These are phyloP conservation scores for Neotoxoptera formosana DNA, from an alignment of 1,140 invertebrate species.

Conservation along the genomic window DNA sequence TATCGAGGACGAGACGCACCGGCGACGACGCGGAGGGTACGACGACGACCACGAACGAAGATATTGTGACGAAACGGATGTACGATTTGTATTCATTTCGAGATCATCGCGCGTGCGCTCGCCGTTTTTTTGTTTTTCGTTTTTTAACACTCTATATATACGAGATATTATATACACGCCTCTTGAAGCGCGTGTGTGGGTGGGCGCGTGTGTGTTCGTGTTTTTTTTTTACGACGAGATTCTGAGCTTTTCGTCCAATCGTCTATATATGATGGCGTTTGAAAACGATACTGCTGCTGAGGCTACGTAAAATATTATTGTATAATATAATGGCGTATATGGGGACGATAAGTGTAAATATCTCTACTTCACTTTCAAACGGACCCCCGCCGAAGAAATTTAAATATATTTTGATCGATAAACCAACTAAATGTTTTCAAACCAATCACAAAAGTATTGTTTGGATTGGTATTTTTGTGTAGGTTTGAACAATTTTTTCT, in stretches of 20 bases:
- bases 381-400: neutral
- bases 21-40: neutral
- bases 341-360: too few relatives aligned
- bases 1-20: slow-evolving; percentile 1
- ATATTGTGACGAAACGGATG: slow-evolving; percentile 37
- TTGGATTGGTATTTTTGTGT: neutral
- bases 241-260: neutral
- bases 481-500: neutral
- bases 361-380: neutral
- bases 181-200: neutral
- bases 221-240: neutral
- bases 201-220: too few relatives aligned
- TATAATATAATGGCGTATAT: too few relatives aligned
- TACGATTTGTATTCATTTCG: slow-evolving; percentile 46
- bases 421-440: neutral
- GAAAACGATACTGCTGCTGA: too few relatives aligned
- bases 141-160: neutral
- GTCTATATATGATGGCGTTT: neutral
- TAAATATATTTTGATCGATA: neutral
- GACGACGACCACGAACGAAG: neutral
- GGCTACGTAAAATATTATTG: neutral
- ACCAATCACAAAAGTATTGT: neutral
- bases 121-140: neutral
- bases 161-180: neutral
- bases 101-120: neutral